These are phyloP conservation scores for Micrasema minimum DNA, from an alignment of 1,140 invertebrate species.

Conservation along the genomic window DNA sequence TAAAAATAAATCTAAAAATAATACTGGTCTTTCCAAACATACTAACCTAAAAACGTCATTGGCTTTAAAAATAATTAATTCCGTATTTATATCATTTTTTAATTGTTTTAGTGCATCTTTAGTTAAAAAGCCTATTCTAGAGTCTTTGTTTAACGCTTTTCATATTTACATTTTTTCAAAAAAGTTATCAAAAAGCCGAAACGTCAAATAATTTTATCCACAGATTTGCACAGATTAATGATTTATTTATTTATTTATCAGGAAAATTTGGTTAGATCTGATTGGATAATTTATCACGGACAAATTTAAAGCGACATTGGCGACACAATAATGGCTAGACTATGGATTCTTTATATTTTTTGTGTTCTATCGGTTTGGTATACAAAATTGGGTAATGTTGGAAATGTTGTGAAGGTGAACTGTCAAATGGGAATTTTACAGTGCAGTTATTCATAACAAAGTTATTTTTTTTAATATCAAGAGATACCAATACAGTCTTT, in stretches of 20 bases:
- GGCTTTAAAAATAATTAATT: constrained; percentile 34
- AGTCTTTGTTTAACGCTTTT: constrained; percentile 10
- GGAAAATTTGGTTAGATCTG: not conserved
- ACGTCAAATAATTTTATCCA: not conserved
- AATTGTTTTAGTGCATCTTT: constrained; percentile 39
- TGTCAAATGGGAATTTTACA: no score
- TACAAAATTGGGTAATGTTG: no score
- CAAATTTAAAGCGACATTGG: no score
- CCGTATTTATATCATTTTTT: constrained; percentile 38
- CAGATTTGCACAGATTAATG: constrained; percentile 4
- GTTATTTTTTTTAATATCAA: no score
- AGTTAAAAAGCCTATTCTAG: constrained; percentile 36
- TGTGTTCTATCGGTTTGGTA: no score
- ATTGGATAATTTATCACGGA: constrained; percentile 9
- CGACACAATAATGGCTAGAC: no score
- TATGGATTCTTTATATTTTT: no score
- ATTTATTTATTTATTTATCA: not conserved
- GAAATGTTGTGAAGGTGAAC: no score
- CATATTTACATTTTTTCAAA: constrained; percentile 18
- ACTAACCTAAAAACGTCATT: constrained; percentile 39
- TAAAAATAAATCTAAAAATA: no score
- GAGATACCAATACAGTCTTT: no score
- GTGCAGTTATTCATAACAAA: no score
- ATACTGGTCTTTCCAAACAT: no score
- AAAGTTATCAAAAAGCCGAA: constrained; percentile 1